Base-by-base conservation (phyloP, 2,113 vertebrate species). In the Cyanoderma ruficeps region DNA sequence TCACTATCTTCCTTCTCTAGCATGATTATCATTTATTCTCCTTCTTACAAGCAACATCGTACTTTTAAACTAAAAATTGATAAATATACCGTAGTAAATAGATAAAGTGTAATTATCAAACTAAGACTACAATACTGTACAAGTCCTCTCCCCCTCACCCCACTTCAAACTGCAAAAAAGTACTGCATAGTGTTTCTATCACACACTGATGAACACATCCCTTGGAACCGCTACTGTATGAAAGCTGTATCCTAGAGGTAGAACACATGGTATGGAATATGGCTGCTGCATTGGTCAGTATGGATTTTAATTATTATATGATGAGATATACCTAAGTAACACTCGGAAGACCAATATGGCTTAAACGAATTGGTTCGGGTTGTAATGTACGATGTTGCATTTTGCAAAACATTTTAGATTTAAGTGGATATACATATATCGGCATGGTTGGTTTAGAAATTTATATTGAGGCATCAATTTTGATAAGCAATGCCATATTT, bases 201-300 rank as follows among this genome's bases (percentile, higher is more conserved):
- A 92, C 93, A 96, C 88, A 72, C 71, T 94, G 96, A 96, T 94
- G 93, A 96, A 95, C 91, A 94, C 92, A 86, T 97, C 89, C 94
- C 93, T 88, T 93, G 95, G 90, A 96, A 95, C 79, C 65, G 89
- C 94, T 95, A 91, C 96, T 69, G 68, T 72, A 67, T 63, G 87
- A 96, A 95, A 96, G 81, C 96, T 80, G 95, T 93, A 42, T 93
- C 96, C 83, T 89, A 95, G 94, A 94, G 56, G 90, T 97, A 96
- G 94, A 95, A 27, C 94, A 94, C 81, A 94, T 92, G 96, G 60
- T 94, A 89, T 95, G 94, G 88, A 96, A 83, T 90, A 95, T 94
- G 91, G 80, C 92, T 93, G 91, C 94, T 93, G 75, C 81, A 60
- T 94, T 97, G 96, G 95, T 97, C 95, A 97, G 95, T 97, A 97